Percentiles rank a stretch among this genome's conserved stretches.
Evolutionary conservation across 2,888 invertebrate genomes (phyloP).

Genomic region (Helobdella robusta): DNA sequence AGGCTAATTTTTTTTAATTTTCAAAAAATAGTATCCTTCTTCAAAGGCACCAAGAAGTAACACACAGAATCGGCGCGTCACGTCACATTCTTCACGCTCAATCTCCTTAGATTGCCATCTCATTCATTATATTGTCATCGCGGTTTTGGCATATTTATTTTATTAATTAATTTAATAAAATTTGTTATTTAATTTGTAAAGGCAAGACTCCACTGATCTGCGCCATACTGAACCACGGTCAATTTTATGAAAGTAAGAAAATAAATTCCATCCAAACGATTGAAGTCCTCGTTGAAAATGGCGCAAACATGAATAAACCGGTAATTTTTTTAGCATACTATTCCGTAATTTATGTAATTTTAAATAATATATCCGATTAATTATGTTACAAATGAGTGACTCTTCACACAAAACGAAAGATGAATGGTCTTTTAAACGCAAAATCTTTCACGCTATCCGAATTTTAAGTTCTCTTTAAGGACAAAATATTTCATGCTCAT

Average conservation of each 20-base stretch:
- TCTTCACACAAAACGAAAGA: neutral
- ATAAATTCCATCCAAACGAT: conserved; percentile 13
- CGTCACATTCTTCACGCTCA: no score
- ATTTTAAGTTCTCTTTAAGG: neutral
- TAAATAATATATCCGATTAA: neutral
- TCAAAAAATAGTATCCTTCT: no score
- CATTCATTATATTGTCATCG: no score
- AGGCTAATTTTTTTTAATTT: neutral
- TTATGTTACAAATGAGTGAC: neutral
- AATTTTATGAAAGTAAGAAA: neutral
- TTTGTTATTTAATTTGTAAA: no score
- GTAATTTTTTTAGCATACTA: conserved; percentile 15
- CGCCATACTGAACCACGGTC: conserved; percentile 15
- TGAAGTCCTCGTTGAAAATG: conserved; percentile 6
- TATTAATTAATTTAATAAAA: no score
- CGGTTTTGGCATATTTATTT: no score
- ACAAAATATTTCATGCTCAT: no score
- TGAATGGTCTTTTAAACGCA: neutral
- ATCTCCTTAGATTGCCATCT: no score
- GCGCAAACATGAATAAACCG: conserved; percentile 18
- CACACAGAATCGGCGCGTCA: no score
- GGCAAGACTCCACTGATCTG: conserved; percentile 20
- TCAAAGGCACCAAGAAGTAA: no score
- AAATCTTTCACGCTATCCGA: neutral
- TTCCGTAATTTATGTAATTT: no score